These are phyloP conservation scores for Tachysurus fulvidraco DNA, from an alignment of 2,113 vertebrate genomes.

Conservation along the genomic window DNA sequence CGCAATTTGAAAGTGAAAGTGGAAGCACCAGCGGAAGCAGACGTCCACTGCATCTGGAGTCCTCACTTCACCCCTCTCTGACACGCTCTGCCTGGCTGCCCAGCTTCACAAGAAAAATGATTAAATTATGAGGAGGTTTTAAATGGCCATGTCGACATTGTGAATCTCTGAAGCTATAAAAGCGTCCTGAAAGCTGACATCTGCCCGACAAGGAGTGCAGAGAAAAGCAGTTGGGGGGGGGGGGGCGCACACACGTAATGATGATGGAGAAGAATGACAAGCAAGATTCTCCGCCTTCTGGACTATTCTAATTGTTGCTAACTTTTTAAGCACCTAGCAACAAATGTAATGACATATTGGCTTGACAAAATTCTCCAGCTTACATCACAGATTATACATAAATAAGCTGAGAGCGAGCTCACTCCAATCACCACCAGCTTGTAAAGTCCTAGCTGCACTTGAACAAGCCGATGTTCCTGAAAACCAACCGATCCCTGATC, in stretches of 20 bases:
- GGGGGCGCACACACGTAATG: too few relatives aligned
- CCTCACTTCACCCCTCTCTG: conserved; percentile 31
- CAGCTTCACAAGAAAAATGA: conserved; percentile 36
- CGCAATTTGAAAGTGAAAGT: neutral
- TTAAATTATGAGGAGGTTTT: conserved; percentile 52
- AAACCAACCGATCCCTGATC: neutral
- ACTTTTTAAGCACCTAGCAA: neutral
- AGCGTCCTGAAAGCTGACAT: conserved; percentile 49
- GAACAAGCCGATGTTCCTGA: neutral
- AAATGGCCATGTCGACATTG: conserved; percentile 43
- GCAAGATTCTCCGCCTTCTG: conserved; percentile 26
- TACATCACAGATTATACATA: neutral
- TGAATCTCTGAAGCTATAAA: conserved; percentile 51
- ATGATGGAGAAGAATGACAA: conserved; percentile 12
- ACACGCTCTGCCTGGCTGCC: conserved; percentile 39
- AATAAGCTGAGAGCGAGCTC: neutral
- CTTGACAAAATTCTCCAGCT: neutral
- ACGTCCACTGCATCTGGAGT: neutral
- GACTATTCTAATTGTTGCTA: neutral
- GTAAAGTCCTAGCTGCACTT: neutral
- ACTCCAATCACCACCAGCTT: neutral
- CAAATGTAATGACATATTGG: neutral
- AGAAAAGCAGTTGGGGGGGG: neutral
- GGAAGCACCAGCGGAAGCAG: neutral
- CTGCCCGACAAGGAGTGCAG: conserved; percentile 36